A percentile compares a stretch with the other conserved stretches of the same genome.
Conservation (phyloP, 2,888 invertebrate genomes). For the Dichetophora obliterata region DNA sequence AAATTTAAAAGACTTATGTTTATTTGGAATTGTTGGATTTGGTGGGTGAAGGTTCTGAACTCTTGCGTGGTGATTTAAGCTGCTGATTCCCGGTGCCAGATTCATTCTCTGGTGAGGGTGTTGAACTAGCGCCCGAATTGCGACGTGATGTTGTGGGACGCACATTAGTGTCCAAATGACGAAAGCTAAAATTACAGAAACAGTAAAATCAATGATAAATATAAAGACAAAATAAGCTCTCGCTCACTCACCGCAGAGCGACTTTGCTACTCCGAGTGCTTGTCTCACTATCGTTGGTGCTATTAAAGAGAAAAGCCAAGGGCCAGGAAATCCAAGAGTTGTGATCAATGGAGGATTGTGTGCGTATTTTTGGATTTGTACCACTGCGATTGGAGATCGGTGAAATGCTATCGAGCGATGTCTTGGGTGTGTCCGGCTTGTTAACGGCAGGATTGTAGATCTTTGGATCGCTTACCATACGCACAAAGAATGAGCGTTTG, state of each 20-base stretch:
- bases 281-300: slow-evolving; percentile 76
- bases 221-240: neutral
- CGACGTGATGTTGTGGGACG: slow-evolving; percentile 77
- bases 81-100: slow-evolving; percentile 58
- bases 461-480: slow-evolving; percentile 98
- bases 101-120: slow-evolving; percentile 74
- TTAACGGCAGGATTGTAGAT: slow-evolving; percentile 94
- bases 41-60: slow-evolving; percentile 68
- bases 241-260: slow-evolving; percentile 78
- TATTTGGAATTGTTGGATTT: slow-evolving; percentile 53
- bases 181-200: slow-evolving; percentile 74
- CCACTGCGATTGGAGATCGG: slow-evolving; percentile 57
- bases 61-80: slow-evolving; percentile 71
- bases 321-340: slow-evolving; percentile 94
- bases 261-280: slow-evolving; percentile 75
- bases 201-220: neutral
- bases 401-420: slow-evolving; percentile 63
- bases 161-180: slow-evolving; percentile 89
- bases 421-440: slow-evolving; percentile 76
- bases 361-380: slow-evolving; percentile 67
- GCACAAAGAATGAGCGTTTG: slow-evolving; percentile 95
- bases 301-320: slow-evolving; percentile 86
- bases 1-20: slow-evolving; percentile 16
- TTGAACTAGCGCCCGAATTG: slow-evolving; percentile 75
- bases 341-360: slow-evolving; percentile 71